Base-by-base conservation (phyloP, 2,113 vertebrate species). In the Scalopus aquaticus region DNA sequence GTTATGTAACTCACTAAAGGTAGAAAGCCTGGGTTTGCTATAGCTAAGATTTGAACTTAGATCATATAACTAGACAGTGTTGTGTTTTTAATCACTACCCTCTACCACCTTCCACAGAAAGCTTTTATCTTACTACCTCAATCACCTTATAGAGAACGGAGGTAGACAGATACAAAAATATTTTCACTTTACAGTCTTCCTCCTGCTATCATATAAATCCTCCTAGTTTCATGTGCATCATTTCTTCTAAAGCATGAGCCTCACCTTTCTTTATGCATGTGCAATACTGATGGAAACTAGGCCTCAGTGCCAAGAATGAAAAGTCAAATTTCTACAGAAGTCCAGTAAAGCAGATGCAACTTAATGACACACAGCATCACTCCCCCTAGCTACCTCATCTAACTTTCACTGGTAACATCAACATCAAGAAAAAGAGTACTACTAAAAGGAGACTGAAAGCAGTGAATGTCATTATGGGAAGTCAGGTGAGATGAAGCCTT, bases 111-210 rank as follows among this genome's bases (percentile, higher is more conserved):
- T 24, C 51, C 16, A 16, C 20, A 69, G 42, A 76, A 95, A 86
- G 49, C 58, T 87, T 76, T 87, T 39, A 49, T 44, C 30, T 72
- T 54, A 28, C 30, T 54, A 20, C 51, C 49, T 85, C 22, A 24
- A 20, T 90, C 44, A 32, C 60, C 49, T 37, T n/a, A 32, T 1
- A 90, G 42, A 93, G 86, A 80, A 79, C 64, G 32, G 30, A 32
- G 17, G 9, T 6, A 30, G 49, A 16, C n/a, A 88, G 11, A 76
- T 28, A 82, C 2, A 79, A 49, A 74, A 88, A 86, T 26, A 77
- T 54, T 93, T 76, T 70, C n/a, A 82, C 67, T 54, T 56, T 77
- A 65, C 9, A 54, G 62, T 70, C 72, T 78, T 90, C 90, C 49
- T 90, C 60, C 49, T 81, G 35, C n/a, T 49, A 44, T 44, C 35